Conservation (phyloP, 2,797 vertebrate species). For the Pteropus rufus region DNA sequence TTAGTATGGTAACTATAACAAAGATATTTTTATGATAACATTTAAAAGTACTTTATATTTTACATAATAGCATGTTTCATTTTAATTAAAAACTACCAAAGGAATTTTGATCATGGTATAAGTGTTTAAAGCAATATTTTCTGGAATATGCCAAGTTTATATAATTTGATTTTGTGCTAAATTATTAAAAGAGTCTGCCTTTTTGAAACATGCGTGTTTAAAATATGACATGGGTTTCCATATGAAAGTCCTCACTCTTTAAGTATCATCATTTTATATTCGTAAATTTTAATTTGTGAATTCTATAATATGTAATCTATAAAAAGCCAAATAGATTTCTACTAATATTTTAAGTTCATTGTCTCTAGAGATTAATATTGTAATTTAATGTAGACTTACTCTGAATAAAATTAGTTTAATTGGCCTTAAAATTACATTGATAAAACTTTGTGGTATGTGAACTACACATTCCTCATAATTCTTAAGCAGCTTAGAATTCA, state of each 20-base stretch:
- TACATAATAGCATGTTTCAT: constrained; percentile 76
- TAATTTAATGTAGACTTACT: constrained; percentile 83
- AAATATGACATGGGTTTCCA: constrained; percentile 67
- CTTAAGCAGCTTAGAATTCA: neutral
- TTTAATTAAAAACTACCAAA: constrained; percentile 82
- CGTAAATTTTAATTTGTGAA: constrained; percentile 75
- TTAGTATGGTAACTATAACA: constrained; percentile 58
- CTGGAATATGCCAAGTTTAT: constrained; percentile 76
- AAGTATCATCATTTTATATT: constrained; percentile 74
- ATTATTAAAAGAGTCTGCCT: constrained; percentile 72
- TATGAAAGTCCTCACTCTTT: constrained; percentile 72
- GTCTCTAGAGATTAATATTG: constrained; percentile 81
- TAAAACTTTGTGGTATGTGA: constrained; percentile 74
- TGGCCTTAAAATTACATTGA: constrained; percentile 77
- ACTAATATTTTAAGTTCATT: constrained; percentile 68
- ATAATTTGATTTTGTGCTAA: constrained; percentile 75
- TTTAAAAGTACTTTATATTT: constrained; percentile 76
- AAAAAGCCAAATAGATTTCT: constrained; percentile 69
- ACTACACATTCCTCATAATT: constrained; percentile 55
- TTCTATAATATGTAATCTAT: constrained; percentile 69
- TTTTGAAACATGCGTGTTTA: constrained; percentile 75
- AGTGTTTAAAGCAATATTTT: constrained; percentile 80
- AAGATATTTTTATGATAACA: constrained; percentile 70
- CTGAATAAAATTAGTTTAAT: constrained; percentile 78
- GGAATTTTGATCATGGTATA: constrained; percentile 77